Percentiles rank a stretch among this genome's conserved stretches.
These are phyloP conservation scores for Pelvicachromis taeniatus DNA, from an alignment of 2,113 vertebrate genomes.

Conservation along the genomic window DNA sequence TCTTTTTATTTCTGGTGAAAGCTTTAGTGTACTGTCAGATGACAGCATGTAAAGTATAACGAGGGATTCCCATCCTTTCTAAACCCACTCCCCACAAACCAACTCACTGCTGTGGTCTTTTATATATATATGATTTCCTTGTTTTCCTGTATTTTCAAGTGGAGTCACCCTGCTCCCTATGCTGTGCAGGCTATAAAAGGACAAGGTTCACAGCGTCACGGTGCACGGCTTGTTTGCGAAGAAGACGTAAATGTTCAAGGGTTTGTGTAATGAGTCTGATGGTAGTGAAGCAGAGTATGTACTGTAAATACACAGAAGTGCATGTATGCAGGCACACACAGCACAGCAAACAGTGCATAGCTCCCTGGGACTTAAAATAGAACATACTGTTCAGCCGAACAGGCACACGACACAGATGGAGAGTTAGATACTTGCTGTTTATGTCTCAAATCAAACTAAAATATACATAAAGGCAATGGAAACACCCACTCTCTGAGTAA, in stretches of 20 bases:
- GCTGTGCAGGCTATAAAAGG: background rate
- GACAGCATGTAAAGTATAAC: slow-evolving; percentile 6
- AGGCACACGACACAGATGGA: slow-evolving; percentile 36
- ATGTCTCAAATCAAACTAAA: slow-evolving; percentile 30
- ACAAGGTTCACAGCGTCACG: slow-evolving; percentile 20
- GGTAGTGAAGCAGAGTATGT: slow-evolving; percentile 36
- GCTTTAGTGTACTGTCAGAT: slow-evolving; percentile 15
- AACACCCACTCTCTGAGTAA: background rate
- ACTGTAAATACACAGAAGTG: slow-evolving; percentile 41
- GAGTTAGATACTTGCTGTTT: slow-evolving; percentile 19
- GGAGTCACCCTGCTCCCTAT: background rate
- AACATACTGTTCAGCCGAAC: slow-evolving; percentile 15
- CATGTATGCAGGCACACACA: background rate
- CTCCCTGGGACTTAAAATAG: slow-evolving; percentile 36
- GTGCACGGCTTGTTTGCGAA: slow-evolving; percentile 32
- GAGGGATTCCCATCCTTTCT: slow-evolving; percentile 39
- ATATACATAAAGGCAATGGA: slow-evolving; percentile 34
- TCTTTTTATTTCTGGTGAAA: slow-evolving; percentile 16
- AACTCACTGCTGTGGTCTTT: background rate
- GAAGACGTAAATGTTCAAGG: slow-evolving; percentile 3
- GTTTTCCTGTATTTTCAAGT: background rate
- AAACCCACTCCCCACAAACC: background rate
- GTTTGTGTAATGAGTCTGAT: slow-evolving; percentile 41
- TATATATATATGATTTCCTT: background rate
- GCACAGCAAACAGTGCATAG: background rate